Base-by-base conservation (phyloP, 2,113 vertebrate species). In the Chaetodon auriga region DNA sequence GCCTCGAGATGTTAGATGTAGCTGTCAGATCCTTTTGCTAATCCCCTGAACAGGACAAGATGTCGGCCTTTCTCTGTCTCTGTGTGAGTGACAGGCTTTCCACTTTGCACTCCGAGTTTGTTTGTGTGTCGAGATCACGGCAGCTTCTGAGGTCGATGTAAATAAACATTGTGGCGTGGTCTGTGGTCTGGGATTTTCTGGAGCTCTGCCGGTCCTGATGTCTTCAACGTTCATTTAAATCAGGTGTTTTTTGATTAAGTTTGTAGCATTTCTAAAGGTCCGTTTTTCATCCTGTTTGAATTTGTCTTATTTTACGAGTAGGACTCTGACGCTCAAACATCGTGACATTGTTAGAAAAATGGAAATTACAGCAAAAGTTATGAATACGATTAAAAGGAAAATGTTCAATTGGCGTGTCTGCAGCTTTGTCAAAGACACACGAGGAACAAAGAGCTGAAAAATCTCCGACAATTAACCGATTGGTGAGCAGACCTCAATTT, bases 41-140 rank as follows among this genome's bases (percentile, higher is more conserved):
- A 68, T 78, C 68, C 70, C 41, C 61, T 7, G 68, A 84, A 84
- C 71, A 38, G 65, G 61, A 84, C 81, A 45, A 3, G 46, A 51
- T 4, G 63, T 68, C 71, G 10, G 4, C 45, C 19, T 38, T 55
- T 25, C 10, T 2, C 48, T 0, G 36, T 66, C 49, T 48, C 46
- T 48, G 12, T 48, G 43, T 45, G 43, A 45, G 9, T 62, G 80
- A 64, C 79, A 57, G 48, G 0, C 60, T 49, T n/a, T 19, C 41
- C 6, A 4, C 16, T 58, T 55, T 36, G 25, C 35, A 6, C 23
- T 18, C 14, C 4, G 5, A 1, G 15, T 30, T 38, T 54, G 38
- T 13, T 58, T 38, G 61, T 13, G 19, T 45, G n/a, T 15, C 5
- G 13, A 6, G 4, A 65, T 16, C 66, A n/a, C 46, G 11, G 0